Evolutionary conservation across 2,797 vertebrate species (phyloP).

Genomic region (Parauchenoglanis punctatus): DNA sequence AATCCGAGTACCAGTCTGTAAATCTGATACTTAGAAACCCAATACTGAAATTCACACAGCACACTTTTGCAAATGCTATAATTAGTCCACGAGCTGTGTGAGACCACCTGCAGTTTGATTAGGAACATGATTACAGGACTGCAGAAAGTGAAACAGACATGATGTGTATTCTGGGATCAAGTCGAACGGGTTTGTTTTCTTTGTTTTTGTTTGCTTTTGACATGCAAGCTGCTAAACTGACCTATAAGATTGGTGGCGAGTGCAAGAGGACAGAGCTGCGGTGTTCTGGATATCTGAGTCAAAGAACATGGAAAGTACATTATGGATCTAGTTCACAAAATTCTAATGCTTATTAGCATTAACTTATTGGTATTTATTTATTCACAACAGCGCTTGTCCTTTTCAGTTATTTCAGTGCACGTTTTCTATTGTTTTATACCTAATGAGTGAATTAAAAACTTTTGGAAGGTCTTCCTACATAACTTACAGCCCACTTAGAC

Average conservation of each 20-base stretch:
- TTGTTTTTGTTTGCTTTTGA: too few species aligned
- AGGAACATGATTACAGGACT: background rate
- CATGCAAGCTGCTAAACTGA: background rate
- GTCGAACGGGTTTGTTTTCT: background rate
- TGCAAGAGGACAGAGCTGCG: background rate
- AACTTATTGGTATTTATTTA: background rate
- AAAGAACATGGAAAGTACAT: background rate
- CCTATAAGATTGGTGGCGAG: background rate
- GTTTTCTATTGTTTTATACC: background rate
- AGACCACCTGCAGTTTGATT: slow-evolving; percentile 12
- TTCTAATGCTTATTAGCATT: background rate
- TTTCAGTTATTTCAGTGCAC: background rate
- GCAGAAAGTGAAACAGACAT: background rate
- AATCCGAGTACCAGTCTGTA: background rate
- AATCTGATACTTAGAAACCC: background rate
- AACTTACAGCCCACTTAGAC: too few species aligned
- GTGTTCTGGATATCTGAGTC: background rate
- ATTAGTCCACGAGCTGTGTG: background rate
- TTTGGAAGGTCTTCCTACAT: background rate
- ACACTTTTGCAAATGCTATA: background rate
- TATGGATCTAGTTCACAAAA: background rate
- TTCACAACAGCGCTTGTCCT: background rate
- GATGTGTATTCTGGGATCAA: background rate
- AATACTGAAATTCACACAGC: background rate
- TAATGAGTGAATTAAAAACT: background rate